Percentiles rank a stretch among this genome's conserved stretches.
These are phyloP conservation scores for Coregonus sp. DNA, from an alignment of 2,797 vertebrate species.

Conservation along the genomic window DNA sequence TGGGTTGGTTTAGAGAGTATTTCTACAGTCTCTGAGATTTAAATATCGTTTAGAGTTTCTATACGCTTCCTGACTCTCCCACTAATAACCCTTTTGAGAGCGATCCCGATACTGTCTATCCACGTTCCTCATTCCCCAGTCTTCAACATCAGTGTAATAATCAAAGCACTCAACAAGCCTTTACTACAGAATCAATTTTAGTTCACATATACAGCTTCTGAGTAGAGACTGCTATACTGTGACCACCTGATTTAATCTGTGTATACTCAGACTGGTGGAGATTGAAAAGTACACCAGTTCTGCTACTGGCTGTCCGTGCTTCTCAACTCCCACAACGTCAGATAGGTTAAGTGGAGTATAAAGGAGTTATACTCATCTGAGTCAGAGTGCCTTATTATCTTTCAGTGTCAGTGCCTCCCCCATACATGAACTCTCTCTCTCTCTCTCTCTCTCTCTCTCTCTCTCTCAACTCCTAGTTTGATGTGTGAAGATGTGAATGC, in stretches of 20 bases:
- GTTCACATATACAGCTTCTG: slow-evolving; percentile 19
- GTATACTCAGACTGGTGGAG: not conserved
- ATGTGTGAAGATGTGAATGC: not conserved
- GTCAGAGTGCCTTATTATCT: not conserved
- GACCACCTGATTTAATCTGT: slow-evolving; percentile 12
- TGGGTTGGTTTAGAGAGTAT: slow-evolving; percentile 32
- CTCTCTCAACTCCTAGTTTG: not conserved
- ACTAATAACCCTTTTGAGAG: slow-evolving; percentile 9
- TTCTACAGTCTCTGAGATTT: slow-evolving; percentile 30
- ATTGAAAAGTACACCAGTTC: not conserved
- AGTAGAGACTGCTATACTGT: slow-evolving; percentile 27
- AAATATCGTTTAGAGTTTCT: slow-evolving; percentile 43
- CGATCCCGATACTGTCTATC: not conserved
- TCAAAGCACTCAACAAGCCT: slow-evolving; percentile 34
- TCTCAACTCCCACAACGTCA: not conserved
- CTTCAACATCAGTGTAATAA: slow-evolving; percentile 27
- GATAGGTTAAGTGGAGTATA: not conserved
- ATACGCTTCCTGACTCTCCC: slow-evolving; percentile 27
- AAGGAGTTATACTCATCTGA: slow-evolving; percentile 1
- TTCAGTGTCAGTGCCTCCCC: too few species aligned
- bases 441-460: not conserved
- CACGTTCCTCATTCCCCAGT: not conserved
- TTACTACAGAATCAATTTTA: slow-evolving; percentile 41
- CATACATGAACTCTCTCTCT: not conserved
- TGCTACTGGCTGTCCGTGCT: not conserved